Conservation (phyloP, 2,797 vertebrate species). For the Poeciliopsis paucimaculata region DNA sequence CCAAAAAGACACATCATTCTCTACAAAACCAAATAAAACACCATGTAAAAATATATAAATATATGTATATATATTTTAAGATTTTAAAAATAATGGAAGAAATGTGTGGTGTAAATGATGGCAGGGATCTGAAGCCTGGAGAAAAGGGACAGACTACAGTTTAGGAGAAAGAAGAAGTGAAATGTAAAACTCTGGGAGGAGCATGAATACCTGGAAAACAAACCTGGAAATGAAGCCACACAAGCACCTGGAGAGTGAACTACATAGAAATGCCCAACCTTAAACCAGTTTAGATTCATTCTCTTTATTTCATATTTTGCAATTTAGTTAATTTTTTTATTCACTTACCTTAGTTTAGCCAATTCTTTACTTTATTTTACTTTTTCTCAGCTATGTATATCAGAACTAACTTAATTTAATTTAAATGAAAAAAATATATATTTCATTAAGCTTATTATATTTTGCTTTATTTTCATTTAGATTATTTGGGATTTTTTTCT, state of each 20-base stretch:
- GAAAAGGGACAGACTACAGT: not conserved
- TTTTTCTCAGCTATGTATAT: not conserved
- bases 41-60: not conserved
- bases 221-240: not conserved
- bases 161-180: not conserved
- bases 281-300: not conserved
- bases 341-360: not conserved
- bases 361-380: not conserved
- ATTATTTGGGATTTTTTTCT: not conserved
- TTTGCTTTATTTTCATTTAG: not conserved
- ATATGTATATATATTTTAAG: not conserved
- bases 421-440: not conserved
- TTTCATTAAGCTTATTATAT: not conserved
- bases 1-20: no score
- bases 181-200: not conserved
- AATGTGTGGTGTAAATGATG: not conserved
- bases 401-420: not conserved
- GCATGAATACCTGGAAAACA: not conserved
- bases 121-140: not conserved
- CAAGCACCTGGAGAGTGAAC: not conserved
- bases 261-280: not conserved
- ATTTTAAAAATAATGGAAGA: not conserved
- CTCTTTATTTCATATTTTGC: not conserved
- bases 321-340: not conserved
- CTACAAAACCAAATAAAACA: not conserved